phyloP scores from a whole-genome alignment of 2,113 vertebrate genomes.

The Tyto alba region DNA sequence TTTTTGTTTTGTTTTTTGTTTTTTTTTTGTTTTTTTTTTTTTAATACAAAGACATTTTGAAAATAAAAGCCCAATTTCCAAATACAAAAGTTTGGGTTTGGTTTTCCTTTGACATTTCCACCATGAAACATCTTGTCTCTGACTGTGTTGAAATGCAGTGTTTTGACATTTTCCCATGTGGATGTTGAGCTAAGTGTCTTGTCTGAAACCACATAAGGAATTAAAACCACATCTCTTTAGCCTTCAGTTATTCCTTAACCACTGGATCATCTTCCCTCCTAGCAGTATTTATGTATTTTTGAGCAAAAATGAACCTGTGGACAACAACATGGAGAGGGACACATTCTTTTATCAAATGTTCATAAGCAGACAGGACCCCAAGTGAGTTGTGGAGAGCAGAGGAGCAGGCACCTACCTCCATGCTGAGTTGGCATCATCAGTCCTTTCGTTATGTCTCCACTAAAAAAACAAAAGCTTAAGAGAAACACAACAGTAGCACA shows the following conservation, averaged over 20 bases:
- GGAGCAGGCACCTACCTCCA: not conserved
- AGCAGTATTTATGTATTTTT: not conserved
- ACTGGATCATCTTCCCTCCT: not conserved
- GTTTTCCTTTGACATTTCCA: conserved; percentile 7
- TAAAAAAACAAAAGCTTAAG: conserved; percentile 14
- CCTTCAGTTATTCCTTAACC: not conserved
- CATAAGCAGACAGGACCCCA: not conserved
- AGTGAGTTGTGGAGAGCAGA: not conserved
- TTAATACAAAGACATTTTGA: not conserved
- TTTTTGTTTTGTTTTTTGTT: not conserved
- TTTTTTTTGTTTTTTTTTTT: not conserved
- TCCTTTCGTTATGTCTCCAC: not conserved
- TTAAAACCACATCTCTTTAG: not conserved
- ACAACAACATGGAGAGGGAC: not conserved
- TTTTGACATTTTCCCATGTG: conserved; percentile 20
- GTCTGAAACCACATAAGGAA: conserved; percentile 28
- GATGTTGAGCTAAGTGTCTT: not conserved
- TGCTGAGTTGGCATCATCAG: not conserved
- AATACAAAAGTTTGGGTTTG: not conserved
- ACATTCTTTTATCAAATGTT: not conserved
- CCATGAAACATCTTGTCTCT: not conserved
- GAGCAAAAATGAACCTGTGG: not conserved
- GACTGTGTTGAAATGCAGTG: not conserved
- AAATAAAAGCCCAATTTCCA: not conserved
- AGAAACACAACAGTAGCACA: not conserved